Evolutionary conservation across 2,797 vertebrate genomes (phyloP), one percentile per base, ranked within the genome.

Genomic region (Graptemys geographica): DNA sequence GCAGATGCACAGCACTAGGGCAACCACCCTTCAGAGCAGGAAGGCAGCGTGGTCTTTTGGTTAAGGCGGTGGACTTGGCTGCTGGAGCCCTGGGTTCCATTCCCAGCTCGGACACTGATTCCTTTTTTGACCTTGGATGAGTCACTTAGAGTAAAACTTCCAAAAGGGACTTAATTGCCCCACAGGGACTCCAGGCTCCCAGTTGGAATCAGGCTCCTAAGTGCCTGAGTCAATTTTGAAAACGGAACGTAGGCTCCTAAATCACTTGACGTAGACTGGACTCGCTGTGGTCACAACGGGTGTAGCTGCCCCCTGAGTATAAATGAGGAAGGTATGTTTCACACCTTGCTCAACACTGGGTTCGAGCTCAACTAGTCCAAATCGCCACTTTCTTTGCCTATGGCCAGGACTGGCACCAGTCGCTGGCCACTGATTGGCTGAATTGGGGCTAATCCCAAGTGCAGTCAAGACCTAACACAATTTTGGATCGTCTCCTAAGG

Each of bases 101-200:
- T 37, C n/a, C 18, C n/a, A 37, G 33, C 65, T 69, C 5, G 37
- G 56, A 28, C 56, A 57, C 28, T 11, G 56, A 27, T 57, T 28
- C 56, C 10, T 28, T 11, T 28, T 57, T 3, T 65, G 79, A 85
- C 65, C 44, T n/a, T 41, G 21, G 28, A 7, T 28, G 85, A 76
- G 41, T n/a, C 41, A 19, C 74, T 47, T 52, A 21, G n/a, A 88
- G 15, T 23, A 19, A 86, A 83, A 10, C 27, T 69, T 79, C 93
- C 47, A 27, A 21, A 55, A 8, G 11, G 2, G 31, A 31, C 27
- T 76, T 55, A 21, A 0, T 0, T 5, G 5, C 86, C 55, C 79
- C 51, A 52, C 16, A 28, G 27, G 56, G 56, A 28, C 27, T 27
- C 27, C 5, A 28, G 56, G 5, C 57, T 79, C 33, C 27, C 13